These are phyloP conservation scores for Myiozetetes cayanensis DNA, from an alignment of 2,113 vertebrate species.

Conservation along the genomic window DNA sequence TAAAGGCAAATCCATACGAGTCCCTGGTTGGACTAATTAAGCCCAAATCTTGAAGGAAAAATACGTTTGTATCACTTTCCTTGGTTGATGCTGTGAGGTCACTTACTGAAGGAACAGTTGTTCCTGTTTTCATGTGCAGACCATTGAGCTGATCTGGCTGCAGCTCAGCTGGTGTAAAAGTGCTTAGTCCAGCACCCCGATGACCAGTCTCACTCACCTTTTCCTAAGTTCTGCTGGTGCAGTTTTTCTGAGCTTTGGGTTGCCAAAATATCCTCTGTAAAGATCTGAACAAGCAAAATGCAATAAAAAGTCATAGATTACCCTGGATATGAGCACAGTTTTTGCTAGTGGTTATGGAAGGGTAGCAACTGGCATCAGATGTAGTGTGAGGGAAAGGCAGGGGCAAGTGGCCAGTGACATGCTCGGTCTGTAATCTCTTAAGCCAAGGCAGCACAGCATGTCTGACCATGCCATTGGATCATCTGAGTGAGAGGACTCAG, in stretches of 20 bases:
- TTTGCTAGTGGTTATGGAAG: background rate
- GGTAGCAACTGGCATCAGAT: background rate
- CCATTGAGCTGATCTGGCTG: background rate
- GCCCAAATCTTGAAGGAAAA: background rate
- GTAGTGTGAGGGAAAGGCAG: background rate
- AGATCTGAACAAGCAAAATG: background rate
- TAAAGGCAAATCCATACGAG: fast-evolving
- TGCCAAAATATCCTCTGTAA: background rate
- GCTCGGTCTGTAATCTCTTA: background rate
- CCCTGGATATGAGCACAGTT: fast-evolving
- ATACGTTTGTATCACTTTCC: background rate
- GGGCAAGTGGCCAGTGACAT: background rate
- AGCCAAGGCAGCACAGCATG: background rate
- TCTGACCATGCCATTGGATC: background rate
- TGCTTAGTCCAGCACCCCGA: background rate
- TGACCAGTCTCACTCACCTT: background rate
- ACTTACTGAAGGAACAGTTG: background rate
- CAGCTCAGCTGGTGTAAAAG: background rate
- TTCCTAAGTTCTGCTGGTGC: background rate
- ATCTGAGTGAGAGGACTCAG: background rate
- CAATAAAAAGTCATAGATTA: background rate
- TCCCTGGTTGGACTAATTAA: background rate
- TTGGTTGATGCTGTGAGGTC: background rate
- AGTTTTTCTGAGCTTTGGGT: background rate
- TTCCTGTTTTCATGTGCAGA: background rate